phyloP scores from a whole-genome alignment of 2,888 invertebrate species.

The Conus canariensis region DNA sequence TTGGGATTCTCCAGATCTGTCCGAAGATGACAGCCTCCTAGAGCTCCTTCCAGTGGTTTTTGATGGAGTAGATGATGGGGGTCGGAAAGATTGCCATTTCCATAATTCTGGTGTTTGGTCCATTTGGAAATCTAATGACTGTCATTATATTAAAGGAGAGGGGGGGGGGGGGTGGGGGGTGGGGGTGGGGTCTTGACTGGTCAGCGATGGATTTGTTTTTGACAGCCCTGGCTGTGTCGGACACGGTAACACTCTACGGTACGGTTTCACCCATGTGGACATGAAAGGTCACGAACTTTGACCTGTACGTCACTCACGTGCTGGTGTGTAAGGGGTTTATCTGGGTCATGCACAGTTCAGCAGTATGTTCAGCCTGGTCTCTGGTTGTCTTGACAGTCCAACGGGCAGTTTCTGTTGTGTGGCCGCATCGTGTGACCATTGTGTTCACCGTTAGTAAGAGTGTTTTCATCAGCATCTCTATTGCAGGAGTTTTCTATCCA shows the following conservation, averaged over 20 bases:
- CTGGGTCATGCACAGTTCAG: conserved; percentile 60
- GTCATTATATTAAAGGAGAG: background rate
- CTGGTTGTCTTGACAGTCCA: conserved; percentile 67
- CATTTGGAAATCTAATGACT: conserved; percentile 18
- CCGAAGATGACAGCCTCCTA: background rate
- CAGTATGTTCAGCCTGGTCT: conserved; percentile 67
- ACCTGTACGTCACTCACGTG: conserved; percentile 55
- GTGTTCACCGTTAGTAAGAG: background rate
- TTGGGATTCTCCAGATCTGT: background rate
- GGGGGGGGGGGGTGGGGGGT: too few relatives aligned
- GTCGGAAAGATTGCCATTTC: background rate
- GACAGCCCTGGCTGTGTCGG: conserved; percentile 4
- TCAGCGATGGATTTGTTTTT: background rate
- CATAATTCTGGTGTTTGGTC: background rate
- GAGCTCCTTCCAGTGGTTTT: background rate
- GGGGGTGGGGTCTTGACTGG: background rate
- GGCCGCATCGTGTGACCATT: conserved; percentile 55
- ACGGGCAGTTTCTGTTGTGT: conserved; percentile 62
- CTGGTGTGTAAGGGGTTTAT: conserved; percentile 42
- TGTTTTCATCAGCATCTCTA: background rate
- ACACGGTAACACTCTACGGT: background rate
- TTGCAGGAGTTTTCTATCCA: background rate
- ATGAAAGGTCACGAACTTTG: background rate
- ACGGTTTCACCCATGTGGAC: background rate
- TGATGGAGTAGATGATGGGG: background rate